Percentiles rank a stretch among this genome's conserved stretches.
phyloP scores from a whole-genome alignment of 2,113 vertebrate genomes.

The Muscicapa adusta region DNA sequence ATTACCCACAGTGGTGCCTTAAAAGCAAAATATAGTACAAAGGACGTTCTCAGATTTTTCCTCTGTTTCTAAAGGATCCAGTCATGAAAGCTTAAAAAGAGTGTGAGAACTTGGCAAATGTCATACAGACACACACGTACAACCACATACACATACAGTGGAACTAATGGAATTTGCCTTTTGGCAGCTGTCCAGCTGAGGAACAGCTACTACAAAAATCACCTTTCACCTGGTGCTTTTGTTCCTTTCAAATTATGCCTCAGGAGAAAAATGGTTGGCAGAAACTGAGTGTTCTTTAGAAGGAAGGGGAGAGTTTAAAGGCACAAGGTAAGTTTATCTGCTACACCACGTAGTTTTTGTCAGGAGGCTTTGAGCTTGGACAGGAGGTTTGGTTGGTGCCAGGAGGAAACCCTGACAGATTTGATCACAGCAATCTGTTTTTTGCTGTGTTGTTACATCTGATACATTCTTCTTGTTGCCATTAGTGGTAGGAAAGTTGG shows the following conservation, averaged over 20 bases:
- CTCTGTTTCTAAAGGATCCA: not conserved
- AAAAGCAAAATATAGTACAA: not conserved
- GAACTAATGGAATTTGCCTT: not conserved
- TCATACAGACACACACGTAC: not conserved
- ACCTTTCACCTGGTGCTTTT: not conserved
- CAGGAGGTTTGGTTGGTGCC: not conserved
- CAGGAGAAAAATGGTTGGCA: not conserved
- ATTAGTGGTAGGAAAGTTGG: not conserved
- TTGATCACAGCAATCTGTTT: not conserved
- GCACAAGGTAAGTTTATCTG: not conserved
- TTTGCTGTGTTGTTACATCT: not conserved
- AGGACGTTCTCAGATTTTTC: not conserved
- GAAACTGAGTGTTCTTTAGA: not conserved
- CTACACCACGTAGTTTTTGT: not conserved
- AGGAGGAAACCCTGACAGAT: not conserved
- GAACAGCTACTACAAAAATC: not conserved
- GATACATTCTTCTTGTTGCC: not conserved
- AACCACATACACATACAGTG: not conserved
- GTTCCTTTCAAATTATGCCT: not conserved
- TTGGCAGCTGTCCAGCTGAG: not conserved
- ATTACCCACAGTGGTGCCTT: not conserved
- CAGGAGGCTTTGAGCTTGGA: not conserved
- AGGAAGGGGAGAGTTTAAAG: not conserved
- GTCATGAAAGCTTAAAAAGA: not conserved
- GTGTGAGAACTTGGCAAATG: not conserved